Evolutionary conservation across 2,888 invertebrate genomes (phyloP), one percentile per base, ranked within the genome.

Genomic region (Stegophylla sp.): DNA sequence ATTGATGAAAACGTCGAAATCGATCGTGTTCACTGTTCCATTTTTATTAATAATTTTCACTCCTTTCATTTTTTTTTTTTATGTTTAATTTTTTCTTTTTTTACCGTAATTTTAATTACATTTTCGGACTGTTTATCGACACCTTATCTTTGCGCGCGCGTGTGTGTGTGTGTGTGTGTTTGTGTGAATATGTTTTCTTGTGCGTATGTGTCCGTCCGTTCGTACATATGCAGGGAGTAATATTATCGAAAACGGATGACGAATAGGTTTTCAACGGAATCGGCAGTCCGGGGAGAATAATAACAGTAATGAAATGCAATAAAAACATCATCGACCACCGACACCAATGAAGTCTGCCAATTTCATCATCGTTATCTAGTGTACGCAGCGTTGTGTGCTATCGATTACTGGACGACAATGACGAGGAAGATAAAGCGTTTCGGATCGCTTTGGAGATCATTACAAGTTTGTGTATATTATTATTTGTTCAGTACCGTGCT

Each of bases 1-100:
- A 79, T 79, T 51, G 79, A 79, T 71, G 41, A 71, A 79, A 69
- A 79, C 71, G 79, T 71, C 48, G 41, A 59, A 61, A 79, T 79
- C 71, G 79, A 79, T 79, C 71, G 79, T 71, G 71, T 71, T 79
- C 71, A 51, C 71, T 63, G 79, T 79, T 79, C 79, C 79, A 71
- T 79, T 71, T 79, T 71, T 76, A 76, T 67, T 77, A 77, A 59
- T 67, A 69, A 77, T 77, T 77, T 69, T 77, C 43, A 59, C 77
- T 77, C 69, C 48, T 77, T 77, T 77, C 69, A 17, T 69, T 76
- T 66, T 75, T 75, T 69, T 79, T 53, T 43, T 26, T 76, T 53
- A 48, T 74, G 7, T 34, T 5, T 34, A 5, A 34, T 34, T 67
- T 23, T 67, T 15, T 43, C n/a, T 76, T 66, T 51, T 66, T 77